Percentiles rank a stretch among this genome's conserved stretches.
phyloP scores from a whole-genome alignment of 2,113 vertebrate genomes.

The Ramphastos sulfuratus region DNA sequence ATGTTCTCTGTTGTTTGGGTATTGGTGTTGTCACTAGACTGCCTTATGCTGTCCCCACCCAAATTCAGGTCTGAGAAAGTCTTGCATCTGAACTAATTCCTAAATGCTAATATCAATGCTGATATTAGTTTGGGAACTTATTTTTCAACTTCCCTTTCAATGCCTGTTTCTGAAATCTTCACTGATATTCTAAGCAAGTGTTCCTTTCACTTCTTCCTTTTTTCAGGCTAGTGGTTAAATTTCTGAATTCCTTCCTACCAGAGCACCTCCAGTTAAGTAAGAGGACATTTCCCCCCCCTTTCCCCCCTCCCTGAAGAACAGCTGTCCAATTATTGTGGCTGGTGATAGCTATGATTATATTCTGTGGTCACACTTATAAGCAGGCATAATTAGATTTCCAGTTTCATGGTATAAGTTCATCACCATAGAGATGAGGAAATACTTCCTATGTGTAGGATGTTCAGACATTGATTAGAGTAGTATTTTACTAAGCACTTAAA shows the following conservation, averaged over 20 bases:
- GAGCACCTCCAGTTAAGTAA: not conserved
- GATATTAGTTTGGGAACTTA: not conserved
- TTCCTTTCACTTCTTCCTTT: not conserved
- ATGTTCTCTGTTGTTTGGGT: not conserved
- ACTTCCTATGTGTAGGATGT: not conserved
- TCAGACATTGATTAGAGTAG: not conserved
- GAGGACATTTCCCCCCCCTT: not conserved
- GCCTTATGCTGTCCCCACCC: not conserved
- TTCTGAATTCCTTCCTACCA: not conserved
- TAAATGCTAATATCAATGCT: not conserved
- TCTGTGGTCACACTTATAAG: not conserved
- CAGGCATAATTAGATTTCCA: not conserved
- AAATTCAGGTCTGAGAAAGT: not conserved
- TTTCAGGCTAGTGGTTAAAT: not conserved
- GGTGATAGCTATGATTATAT: not conserved
- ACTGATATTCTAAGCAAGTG: not conserved
- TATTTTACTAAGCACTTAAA: not conserved
- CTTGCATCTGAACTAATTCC: not conserved
- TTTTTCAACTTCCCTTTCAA: not conserved
- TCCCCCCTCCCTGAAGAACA: not conserved
- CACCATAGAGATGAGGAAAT: slow-evolving; percentile 1
- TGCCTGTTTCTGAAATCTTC: not conserved
- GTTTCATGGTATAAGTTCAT: not conserved
- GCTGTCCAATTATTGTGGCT: not conserved
- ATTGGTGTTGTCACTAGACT: not conserved